Base-by-base conservation (phyloP, 2,888 invertebrate genomes). In the Macrophya alboannulata region DNA sequence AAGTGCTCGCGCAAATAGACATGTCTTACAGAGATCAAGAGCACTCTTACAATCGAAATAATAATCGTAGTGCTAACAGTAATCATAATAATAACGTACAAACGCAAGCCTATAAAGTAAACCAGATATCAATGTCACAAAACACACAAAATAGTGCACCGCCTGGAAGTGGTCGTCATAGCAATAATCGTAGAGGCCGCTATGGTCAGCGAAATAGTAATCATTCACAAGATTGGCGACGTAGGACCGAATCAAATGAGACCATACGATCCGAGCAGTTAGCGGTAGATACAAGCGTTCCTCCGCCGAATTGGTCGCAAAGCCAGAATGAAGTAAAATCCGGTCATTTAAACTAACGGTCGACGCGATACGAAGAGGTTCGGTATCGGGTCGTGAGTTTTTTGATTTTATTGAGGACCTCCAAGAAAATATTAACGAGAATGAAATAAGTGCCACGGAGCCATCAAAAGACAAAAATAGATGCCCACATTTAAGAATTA, bases 371-470 rank as follows among this genome's bases (percentile, higher is more conserved):
- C 51, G 48, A 37, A 40, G 25, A 40, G 83, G 62, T 85, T 79
- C 85, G 43, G 59, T 43, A 55, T 65, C 85, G 76, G 25, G 79
- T 79, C 83, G 43, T 21, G n/a, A 40, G 31, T 71, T 59, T 48
- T 83, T 55, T 37, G 83, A 85, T 83, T 85, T 85, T 83, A 51
- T 65, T 68, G 83, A 83, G 85, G 85, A 85, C 65, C 83, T 85
- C 17, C 8, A 45, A 45, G 45, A 43, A 1, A 48, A 74, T 10
- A 21, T 74, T 3, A 3, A n/a, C 1, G 74, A 21, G 25, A 21
- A 45, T 43, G 6, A 8, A 21, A 17, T 4, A 37, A 4, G 12
- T 12, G 40, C n/a, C 10, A 12, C n/a, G 3, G 12, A 8, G 40
- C 0, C 45, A 21, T 3, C 15, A 74, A 25, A 45, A 2, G 10